Evolutionary conservation across 1,140 invertebrate genomes (phyloP).

Genomic region (Sycobia sp.): DNA sequence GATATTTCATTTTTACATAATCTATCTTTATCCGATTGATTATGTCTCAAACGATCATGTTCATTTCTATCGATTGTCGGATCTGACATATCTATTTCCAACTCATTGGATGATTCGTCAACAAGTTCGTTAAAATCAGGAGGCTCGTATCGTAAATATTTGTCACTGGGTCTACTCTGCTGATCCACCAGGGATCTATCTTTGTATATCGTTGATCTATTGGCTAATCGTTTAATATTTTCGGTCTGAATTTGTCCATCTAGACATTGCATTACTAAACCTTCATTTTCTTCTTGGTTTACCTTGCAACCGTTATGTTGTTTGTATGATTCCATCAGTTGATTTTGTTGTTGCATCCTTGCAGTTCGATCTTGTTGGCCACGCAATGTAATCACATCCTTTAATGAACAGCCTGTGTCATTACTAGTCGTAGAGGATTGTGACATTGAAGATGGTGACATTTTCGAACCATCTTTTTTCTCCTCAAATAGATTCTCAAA

Average conservation of each 20-base stretch:
- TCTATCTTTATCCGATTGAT: constrained; percentile 51
- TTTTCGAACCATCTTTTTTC: constrained; percentile 71
- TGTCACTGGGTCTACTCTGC: constrained; percentile 39
- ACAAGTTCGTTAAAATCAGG: constrained; percentile 80
- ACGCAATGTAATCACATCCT: constrained; percentile 70
- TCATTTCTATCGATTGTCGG: constrained; percentile 60
- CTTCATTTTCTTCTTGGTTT: constrained; percentile 42
- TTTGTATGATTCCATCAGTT: constrained; percentile 33
- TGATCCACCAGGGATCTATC: constrained; percentile 42
- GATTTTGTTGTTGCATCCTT: constrained; percentile 45
- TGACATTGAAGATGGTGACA: constrained; percentile 68
- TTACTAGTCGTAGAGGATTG: constrained; percentile 68
- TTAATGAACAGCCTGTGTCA: constrained; percentile 65
- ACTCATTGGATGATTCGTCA: constrained; percentile 78
- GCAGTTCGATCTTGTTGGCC: constrained; percentile 60
- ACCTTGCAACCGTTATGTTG: constrained; percentile 44
- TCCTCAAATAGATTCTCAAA: constrained; percentile 87
- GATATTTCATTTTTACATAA: constrained; percentile 52
- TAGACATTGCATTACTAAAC: constrained; percentile 50
- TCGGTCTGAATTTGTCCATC: constrained; percentile 42
- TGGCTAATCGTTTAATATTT: constrained; percentile 38
- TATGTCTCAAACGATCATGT: constrained; percentile 22
- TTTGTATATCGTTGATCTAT: constrained; percentile 45
- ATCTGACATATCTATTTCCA: constrained; percentile 81
- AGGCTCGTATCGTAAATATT: constrained; percentile 68